Conservation (phyloP, 1,140 invertebrate genomes). For the Mylabris phalerata region DNA sequence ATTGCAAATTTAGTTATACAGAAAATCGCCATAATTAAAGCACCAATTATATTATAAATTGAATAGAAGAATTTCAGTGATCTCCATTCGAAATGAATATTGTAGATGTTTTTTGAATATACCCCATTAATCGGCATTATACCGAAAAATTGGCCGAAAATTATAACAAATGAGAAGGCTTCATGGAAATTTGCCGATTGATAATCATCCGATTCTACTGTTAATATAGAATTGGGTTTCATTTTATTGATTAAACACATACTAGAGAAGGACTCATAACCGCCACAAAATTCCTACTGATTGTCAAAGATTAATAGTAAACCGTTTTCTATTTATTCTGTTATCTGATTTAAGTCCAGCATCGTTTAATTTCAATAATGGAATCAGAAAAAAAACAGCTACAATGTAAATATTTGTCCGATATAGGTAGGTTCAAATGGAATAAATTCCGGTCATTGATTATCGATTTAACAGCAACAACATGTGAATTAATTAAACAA, state of each 20-base stretch:
- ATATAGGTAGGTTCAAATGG: too few species aligned
- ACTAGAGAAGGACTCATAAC: neutral
- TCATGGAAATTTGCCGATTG: conserved; percentile 20
- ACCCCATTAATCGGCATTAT: conserved; percentile 28
- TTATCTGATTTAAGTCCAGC: too few species aligned
- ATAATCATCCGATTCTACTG: conserved; percentile 18
- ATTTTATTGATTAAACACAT: conserved; percentile 23
- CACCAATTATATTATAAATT: conserved; percentile 21
- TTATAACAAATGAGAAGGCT: conserved; percentile 23
- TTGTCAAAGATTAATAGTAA: too few species aligned
- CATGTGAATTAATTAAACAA: too few species aligned
- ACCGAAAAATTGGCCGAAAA: conserved; percentile 29
- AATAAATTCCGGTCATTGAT: too few species aligned
- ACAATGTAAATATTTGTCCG: too few species aligned
- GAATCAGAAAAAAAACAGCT: too few species aligned
- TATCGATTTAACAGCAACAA: too few species aligned
- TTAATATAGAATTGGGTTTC: conserved; percentile 19
- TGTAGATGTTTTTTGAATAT: conserved; percentile 14
- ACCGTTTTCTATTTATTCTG: too few species aligned
- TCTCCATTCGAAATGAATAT: conserved; percentile 26
- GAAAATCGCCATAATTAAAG: conserved; percentile 20
- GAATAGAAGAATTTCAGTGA: conserved; percentile 26
- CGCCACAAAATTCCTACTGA: too few species aligned
- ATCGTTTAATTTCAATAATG: too few species aligned
- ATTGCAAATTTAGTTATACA: conserved; percentile 24